Conservation (phyloP, 2,888 invertebrate genomes). For the Sicus ferrugineus region DNA sequence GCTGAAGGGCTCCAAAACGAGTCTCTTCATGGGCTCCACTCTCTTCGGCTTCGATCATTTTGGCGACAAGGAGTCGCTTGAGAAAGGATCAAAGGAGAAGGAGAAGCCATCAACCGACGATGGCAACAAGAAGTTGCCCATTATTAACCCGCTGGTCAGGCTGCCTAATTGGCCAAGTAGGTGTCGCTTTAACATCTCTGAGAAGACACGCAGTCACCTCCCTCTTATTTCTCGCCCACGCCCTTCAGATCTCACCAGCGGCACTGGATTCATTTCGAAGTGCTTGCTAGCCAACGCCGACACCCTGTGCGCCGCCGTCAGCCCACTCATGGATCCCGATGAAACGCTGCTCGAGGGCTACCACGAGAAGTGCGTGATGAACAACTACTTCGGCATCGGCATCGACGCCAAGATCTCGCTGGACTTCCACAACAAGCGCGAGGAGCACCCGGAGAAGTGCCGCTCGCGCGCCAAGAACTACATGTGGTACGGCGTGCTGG, state of each 20-base stretch:
- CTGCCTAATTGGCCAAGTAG: conserved; percentile 88
- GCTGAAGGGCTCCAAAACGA: conserved; percentile 70
- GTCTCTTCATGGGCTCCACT: conserved; percentile 65
- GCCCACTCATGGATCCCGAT: conserved; percentile 92
- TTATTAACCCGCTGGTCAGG: conserved; percentile 87
- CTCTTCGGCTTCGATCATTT: conserved; percentile 61
- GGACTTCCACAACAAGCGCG: conserved; percentile 96
- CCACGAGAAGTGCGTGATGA: conserved; percentile 96
- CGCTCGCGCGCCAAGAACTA: conserved; percentile 92
- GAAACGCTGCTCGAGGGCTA: conserved; percentile 87
- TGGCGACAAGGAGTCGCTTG: conserved; percentile 60
- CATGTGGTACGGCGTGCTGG: conserved; percentile 90
- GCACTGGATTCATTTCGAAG: conserved; percentile 89
- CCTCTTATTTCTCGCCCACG: neutral
- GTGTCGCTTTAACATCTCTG: conserved; percentile 48
- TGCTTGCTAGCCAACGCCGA: conserved; percentile 95
- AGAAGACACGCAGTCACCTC: neutral
- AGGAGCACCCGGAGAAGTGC: conserved; percentile 97
- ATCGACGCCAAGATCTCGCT: conserved; percentile 97
- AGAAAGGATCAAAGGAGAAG: conserved; percentile 59
- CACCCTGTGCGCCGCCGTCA: conserved; percentile 94
- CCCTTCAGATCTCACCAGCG: conserved; percentile 39
- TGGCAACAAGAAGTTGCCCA: conserved; percentile 79
- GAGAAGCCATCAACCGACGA: conserved; percentile 62
- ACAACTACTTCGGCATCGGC: conserved; percentile 98